Percentiles rank a stretch among this genome's conserved stretches.
Evolutionary conservation across 1,140 invertebrate genomes (phyloP).

Genomic region (Frieseomelitta varia): DNA sequence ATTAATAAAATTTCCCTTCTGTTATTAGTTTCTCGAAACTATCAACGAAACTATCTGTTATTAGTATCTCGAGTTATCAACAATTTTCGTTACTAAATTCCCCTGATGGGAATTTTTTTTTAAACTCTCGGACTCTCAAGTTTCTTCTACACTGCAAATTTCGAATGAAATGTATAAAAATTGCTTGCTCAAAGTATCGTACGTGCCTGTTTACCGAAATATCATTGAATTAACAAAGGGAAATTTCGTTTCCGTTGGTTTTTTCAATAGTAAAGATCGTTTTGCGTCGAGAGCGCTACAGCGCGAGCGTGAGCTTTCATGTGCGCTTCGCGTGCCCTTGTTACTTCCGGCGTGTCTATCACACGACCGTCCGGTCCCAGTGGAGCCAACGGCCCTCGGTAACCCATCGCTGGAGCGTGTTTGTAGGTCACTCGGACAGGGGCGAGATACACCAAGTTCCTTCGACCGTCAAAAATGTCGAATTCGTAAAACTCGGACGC

Average conservation of each 20-base stretch:
- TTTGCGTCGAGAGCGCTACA: slow-evolving; percentile 38
- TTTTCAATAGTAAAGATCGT: slow-evolving; percentile 42
- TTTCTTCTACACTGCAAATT: not conserved
- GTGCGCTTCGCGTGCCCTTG: slow-evolving; percentile 74
- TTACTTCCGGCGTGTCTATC: slow-evolving; percentile 79
- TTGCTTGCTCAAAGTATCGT: not conserved
- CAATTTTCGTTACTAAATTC: no score
- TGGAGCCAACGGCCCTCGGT: slow-evolving; percentile 64
- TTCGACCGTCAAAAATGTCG: slow-evolving; percentile 61
- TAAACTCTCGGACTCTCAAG: no score
- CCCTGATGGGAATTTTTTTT: no score
- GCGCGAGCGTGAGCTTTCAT: slow-evolving; percentile 74
- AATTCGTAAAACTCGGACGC: slow-evolving; percentile 48
- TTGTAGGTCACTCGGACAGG: slow-evolving; percentile 68
- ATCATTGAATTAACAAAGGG: not conserved
- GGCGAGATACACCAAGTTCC: slow-evolving; percentile 73
- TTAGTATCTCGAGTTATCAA: no score
- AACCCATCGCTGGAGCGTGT: slow-evolving; percentile 46
- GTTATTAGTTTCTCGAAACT: no score
- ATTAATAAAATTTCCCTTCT: no score
- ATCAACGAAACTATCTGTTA: no score
- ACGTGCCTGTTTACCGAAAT: not conserved
- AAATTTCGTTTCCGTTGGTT: not conserved
- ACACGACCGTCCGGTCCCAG: slow-evolving; percentile 63
- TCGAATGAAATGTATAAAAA: not conserved